These are phyloP conservation scores for Eumacrocentrus americanus DNA, from an alignment of 2,888 invertebrate genomes.

Conservation along the genomic window DNA sequence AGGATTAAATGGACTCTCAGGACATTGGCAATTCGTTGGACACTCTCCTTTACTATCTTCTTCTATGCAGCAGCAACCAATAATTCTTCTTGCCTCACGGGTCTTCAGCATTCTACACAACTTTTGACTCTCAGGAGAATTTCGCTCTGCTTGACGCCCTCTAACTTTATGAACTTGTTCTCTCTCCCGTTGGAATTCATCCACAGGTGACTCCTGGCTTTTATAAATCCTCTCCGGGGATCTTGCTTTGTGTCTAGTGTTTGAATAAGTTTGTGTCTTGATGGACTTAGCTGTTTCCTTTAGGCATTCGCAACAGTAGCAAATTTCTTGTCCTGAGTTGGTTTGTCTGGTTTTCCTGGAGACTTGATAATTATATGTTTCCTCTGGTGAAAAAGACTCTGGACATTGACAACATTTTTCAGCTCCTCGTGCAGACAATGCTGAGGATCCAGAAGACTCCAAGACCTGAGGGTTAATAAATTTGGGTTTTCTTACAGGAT, in stretches of 20 bases:
- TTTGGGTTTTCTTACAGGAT: background rate
- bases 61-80: conserved; percentile 28
- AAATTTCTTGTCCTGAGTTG: conserved; percentile 9
- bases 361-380: background rate
- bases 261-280: background rate
- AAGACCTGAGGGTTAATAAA: background rate
- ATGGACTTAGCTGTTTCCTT: background rate
- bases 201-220: background rate
- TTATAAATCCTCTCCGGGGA: conserved; percentile 7
- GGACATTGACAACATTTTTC: background rate
- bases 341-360: background rate
- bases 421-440: background rate
- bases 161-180: conserved; percentile 10
- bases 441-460: background rate
- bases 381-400: background rate
- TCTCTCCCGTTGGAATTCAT: conserved; percentile 9
- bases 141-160: conserved; percentile 9
- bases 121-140: conserved; percentile 20
- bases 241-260: background rate
- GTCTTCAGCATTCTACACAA: conserved; percentile 29
- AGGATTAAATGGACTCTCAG: conserved; percentile 22
- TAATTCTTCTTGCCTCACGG: conserved; percentile 23
- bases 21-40: conserved; percentile 30
- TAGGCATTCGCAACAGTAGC: conserved; percentile 21
- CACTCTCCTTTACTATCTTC: conserved; percentile 25